Evolutionary conservation across 2,797 vertebrate species (phyloP), one percentile per base, ranked within the genome.

Genomic region (Notamacropus eugenii): DNA sequence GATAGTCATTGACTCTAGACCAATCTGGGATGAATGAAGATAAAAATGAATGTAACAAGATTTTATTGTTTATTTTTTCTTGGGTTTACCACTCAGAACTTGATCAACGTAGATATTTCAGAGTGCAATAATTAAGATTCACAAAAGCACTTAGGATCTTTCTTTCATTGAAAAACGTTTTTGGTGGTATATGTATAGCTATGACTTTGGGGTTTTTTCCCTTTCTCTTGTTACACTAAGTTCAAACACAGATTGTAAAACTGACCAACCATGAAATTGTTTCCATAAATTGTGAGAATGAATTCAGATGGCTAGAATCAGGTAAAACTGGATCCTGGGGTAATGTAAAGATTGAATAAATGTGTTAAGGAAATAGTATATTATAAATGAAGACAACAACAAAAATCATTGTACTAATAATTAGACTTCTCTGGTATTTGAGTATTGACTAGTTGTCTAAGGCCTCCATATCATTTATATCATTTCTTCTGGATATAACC

Each of bases 211-310:
- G 4, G 5, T 52, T 59, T 29, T 96, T 94, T 96, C 98, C 97
- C 96, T 95, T 95, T 96, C 12, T 55, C 55, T 97, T 95, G 50
- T 97, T 98, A 94, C 95, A 87, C 95, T 90, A 90, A 97, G 96
- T 98, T 98, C 98, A 98, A 98, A 96, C 96, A 97, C 74, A 97
- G 95, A 98, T 96, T 97, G 31, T 96, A 98, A 97, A 98, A 92
- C 96, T 98, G 95, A 93, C 96, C 93, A 93, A 96, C 98, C 97
- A 90, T 98, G 98, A 98, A 98, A 98, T 98, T 98, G 98, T 98
- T 98, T 98, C 96, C 97, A 96, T 90, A 92, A 97, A 59, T 97
- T 98, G 96, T 98, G 95, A 56, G 87, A 14, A 11, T 56, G 28
- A 10, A 59, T 97, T 98, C 96, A 96, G 97, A 97, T 82, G 95